Conservation (phyloP, 2,113 vertebrate genomes). For the Erythrocebus patas region DNA sequence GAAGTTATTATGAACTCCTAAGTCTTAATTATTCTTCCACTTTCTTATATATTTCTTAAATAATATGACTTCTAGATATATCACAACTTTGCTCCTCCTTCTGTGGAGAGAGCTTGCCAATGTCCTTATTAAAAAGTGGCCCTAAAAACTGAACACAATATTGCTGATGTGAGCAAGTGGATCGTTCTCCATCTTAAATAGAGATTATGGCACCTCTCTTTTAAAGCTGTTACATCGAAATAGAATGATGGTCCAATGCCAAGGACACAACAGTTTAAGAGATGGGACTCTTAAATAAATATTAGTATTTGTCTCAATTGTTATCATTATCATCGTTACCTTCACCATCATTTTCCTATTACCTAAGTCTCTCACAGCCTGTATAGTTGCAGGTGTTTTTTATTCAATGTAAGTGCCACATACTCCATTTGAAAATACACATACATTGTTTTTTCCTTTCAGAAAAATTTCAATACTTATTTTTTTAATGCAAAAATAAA, state of each 20-base stretch:
- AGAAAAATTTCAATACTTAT: neutral
- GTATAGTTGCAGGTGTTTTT: neutral
- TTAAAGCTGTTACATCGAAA: neutral
- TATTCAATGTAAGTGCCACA: neutral
- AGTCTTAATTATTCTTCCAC: neutral
- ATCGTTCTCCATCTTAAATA: neutral
- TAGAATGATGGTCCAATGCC: neutral
- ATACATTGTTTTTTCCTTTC: neutral
- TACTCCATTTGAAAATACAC: neutral
- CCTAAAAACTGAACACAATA: neutral
- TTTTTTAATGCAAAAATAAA: neutral
- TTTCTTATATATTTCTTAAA: neutral
- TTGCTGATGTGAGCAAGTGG: neutral
- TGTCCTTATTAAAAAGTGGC: neutral
- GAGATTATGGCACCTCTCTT: neutral
- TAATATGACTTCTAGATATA: neutral
- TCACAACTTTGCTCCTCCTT: neutral
- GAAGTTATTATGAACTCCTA: neutral
- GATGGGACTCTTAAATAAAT: neutral
- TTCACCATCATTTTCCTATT: neutral
- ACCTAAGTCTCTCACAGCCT: neutral
- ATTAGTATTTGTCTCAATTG: neutral
- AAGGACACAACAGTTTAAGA: neutral
- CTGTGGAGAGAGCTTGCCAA: neutral
- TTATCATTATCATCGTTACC: neutral